A percentile compares a stretch with the other conserved stretches of the same genome.
phyloP scores from a whole-genome alignment of 2,113 vertebrate species.

The Cacatua alba region DNA sequence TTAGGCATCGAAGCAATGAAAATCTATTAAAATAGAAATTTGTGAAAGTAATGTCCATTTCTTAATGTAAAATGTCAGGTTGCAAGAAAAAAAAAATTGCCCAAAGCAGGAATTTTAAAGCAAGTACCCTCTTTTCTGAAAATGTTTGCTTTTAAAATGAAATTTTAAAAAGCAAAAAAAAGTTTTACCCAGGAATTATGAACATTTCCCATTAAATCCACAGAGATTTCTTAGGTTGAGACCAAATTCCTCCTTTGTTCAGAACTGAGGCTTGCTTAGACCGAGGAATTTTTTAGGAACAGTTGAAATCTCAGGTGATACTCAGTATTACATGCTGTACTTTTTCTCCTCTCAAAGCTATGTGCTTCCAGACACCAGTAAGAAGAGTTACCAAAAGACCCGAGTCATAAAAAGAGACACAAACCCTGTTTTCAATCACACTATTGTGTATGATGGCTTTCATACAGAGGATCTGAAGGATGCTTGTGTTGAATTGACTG shows the following conservation, averaged over 20 bases:
- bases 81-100: background rate
- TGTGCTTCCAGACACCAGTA: constrained; percentile 78
- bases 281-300: background rate
- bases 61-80: background rate
- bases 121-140: background rate
- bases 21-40: background rate
- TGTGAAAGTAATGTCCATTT: background rate
- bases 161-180: background rate
- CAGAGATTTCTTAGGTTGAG: background rate
- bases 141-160: background rate
- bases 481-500: constrained; percentile 76
- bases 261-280: background rate
- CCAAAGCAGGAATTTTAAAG: background rate
- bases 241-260: background rate
- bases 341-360: constrained; percentile 63
- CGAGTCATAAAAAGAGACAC: constrained; percentile 72
- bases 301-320: background rate
- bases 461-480: constrained; percentile 75
- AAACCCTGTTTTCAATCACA: constrained; percentile 78
- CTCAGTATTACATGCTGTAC: background rate
- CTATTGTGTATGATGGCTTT: constrained; percentile 77
- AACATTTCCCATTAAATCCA: background rate
- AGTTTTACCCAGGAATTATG: background rate
- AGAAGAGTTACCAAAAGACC: constrained; percentile 79
- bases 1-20: background rate